Evolutionary conservation across 92 coral and sea anemone species (phyloP), one percentile per base, ranked within the genome.

Genomic region (Umimayanthus kanabou): DNA sequence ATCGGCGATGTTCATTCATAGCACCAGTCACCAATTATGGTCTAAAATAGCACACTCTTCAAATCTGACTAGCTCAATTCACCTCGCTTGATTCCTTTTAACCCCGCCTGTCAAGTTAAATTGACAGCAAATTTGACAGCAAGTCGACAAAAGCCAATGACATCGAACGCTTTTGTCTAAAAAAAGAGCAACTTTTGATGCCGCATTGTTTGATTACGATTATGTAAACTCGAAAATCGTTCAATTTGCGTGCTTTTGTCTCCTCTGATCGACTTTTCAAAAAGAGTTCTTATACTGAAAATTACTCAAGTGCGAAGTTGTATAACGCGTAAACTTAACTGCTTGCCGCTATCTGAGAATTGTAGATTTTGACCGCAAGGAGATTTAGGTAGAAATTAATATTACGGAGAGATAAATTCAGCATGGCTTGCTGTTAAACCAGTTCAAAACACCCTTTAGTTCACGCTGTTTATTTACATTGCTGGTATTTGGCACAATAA

Each of bases 161-260:
- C 92, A 95, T 93, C 82, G 93, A 95, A 92, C 92, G 95, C 91
- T 85, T 93, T 95, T 95, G 98, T 95, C 85, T 85, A 80, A 89
- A 89, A 50, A 90, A 90, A 90, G 95, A 92, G 94, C 91, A 88
- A 91, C 94, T 88, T 92, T 92, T 91, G 88, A 92, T 90, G 89
- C 84, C 65, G 88, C 66, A 89, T 95, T 95, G 98, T 94, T 93
- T 85, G 81, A 76, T 85, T 88, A 82, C 93, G 96, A 93, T 95
- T 95, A 95, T 95, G 96, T 94, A 93, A 95, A 95, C 94, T 95
- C 85, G 90, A 89, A 93, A 93, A 93, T 93, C 96, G 98, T 93
- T 90, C 98, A 95, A 95, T 95, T 95, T 95, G 91, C 85, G 91
- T 89, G 82, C 92, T 90, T 90, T 95, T 94, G 94, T 94, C 77